Evolutionary conservation across 2,888 invertebrate species (phyloP).

Genomic region (Melanostoma scalare): DNA sequence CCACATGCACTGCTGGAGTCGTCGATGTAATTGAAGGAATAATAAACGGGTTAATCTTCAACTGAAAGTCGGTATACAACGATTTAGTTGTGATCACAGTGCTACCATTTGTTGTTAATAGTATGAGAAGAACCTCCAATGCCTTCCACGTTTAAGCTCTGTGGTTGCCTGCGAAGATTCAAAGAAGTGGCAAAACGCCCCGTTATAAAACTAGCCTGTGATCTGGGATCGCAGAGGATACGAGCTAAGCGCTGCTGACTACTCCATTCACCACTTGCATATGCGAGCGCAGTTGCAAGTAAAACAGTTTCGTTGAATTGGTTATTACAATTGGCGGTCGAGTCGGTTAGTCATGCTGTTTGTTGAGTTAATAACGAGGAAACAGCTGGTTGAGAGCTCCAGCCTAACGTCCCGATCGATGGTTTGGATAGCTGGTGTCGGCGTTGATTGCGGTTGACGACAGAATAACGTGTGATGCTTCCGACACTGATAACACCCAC

Average conservation of each 20-base stretch:
- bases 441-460: too few species aligned
- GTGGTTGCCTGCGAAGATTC: slow-evolving; percentile 18
- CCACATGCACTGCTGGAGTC: slow-evolving; percentile 23
- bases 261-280: slow-evolving; percentile 4
- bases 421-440: too few species aligned
- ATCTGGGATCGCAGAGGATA: slow-evolving; percentile 54
- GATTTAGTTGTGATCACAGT: slow-evolving; percentile 16
- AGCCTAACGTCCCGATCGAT: background rate
- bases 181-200: slow-evolving; percentile 43
- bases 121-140: slow-evolving; percentile 18
- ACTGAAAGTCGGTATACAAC: background rate
- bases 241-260: slow-evolving; percentile 24
- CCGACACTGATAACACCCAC: slow-evolving; percentile 35
- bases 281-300: slow-evolving; percentile 10
- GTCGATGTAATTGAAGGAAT: background rate
- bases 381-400: background rate
- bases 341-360: background rate
- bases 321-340: background rate
- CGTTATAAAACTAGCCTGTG: slow-evolving; percentile 53
- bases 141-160: slow-evolving; percentile 31
- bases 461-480: slow-evolving; percentile 29
- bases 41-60: background rate
- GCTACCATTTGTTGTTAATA: slow-evolving; percentile 10
- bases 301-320: background rate
- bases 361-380: background rate